Base-by-base conservation (phyloP, 2,113 vertebrate species). In the Heteronetta atricapilla region DNA sequence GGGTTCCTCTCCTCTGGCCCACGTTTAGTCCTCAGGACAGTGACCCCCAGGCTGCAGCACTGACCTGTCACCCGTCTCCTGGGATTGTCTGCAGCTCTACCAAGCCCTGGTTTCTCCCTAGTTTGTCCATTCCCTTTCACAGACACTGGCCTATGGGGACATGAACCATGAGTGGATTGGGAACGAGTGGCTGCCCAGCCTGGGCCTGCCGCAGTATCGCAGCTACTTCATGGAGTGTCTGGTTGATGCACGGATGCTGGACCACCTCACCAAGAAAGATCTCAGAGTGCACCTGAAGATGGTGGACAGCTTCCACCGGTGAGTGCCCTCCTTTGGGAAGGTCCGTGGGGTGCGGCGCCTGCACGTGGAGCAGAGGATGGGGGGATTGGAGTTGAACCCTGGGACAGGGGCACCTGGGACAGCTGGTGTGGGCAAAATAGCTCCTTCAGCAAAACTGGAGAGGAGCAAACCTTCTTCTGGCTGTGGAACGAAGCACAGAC, bases 81-180 rank as follows among this genome's bases (percentile, higher is more conserved):
- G n/a, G 55, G 21, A 18, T 58, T 78, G 42, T 55, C 53, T 60
- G 34, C 36, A 52, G 28, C 48, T 46, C 40, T 87, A 59, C 69
- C 73, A n/a, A 63, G 55, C 11, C 15, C 58, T 73, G 29, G n/a
- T 42, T 73, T 83, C 62, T 87, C n/a, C 75, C 17, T 38, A 38
- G 36, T 66, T 80, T 73, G 38, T 81, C 83, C n/a, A 0, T 92
- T 72, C 87, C 22, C 91, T 89, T 90, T 82, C 25, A 15, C 94
- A 99, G 99, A 99, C 99, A 1, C 93, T 99, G 97, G 99, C 99
- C 26, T 99, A 99, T 8, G 99, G 99, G 50, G 99, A 99, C 96
- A 99, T 99, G 99, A 99, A 99, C 95, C 99, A 99, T 0, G 99
- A 99, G 87, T 99, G 99, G 99, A 99, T 99, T 42, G 99, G 99